Conservation (phyloP, 2,113 vertebrate genomes). For the Bufo bufo region DNA sequence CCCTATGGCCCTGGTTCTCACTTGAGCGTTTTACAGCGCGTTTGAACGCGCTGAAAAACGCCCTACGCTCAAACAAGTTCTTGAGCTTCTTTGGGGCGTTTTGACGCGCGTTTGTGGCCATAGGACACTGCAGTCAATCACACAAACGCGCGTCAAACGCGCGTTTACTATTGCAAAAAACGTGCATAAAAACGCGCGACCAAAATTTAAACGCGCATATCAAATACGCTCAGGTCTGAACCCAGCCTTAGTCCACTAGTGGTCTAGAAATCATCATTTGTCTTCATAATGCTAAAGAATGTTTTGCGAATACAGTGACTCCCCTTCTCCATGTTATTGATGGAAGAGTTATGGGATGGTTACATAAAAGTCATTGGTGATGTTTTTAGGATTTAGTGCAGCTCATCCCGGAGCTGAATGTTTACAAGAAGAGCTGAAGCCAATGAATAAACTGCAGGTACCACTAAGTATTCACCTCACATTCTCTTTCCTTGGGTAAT, state of each 20-base stretch:
- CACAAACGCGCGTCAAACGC: no score
- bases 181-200: no score
- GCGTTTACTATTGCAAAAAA: no score
- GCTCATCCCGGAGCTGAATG: not conserved
- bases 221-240: no score
- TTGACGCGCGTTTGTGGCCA: no score
- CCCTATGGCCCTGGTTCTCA: no score
- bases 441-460: slow-evolving; percentile 26
- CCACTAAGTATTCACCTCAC: slow-evolving; percentile 11
- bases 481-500: slow-evolving; percentile 14
- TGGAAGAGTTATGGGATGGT: slow-evolving; percentile 13
- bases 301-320: not conserved
- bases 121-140: no score
- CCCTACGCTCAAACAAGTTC: no score
- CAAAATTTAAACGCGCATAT: no score
- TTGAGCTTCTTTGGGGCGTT: no score
- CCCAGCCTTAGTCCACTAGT: not conserved
- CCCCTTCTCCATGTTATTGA: not conserved
- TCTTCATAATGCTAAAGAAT: not conserved
- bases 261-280: not conserved
- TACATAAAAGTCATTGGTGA: slow-evolving; percentile 31
- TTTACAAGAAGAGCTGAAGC: slow-evolving; percentile 24
- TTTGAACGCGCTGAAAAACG: no score
- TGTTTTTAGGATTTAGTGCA: slow-evolving; percentile 25
- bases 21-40: no score